Percentiles rank a stretch among this genome's conserved stretches.
These are phyloP conservation scores for Drosophila limbata DNA, from an alignment of 2,888 invertebrate species.

Conservation along the genomic window DNA sequence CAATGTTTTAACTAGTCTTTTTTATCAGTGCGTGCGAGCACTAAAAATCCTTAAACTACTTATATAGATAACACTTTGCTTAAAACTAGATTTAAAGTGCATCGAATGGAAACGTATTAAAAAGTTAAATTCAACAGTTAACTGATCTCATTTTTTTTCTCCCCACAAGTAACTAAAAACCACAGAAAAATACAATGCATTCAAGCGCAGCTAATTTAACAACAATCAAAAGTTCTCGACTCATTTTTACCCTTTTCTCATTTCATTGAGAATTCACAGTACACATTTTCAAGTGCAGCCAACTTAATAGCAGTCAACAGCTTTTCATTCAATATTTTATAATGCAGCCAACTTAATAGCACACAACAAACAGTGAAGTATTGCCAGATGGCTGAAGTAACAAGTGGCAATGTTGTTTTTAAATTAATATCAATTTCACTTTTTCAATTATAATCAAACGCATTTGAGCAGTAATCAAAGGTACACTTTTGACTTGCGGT, in stretches of 20 bases:
- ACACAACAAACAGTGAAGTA: not conserved
- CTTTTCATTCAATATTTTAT: not conserved
- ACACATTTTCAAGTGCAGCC: not conserved
- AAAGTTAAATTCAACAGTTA: not conserved
- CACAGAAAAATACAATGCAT: not conserved
- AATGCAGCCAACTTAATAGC: conserved; percentile 11
- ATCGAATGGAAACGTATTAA: not conserved
- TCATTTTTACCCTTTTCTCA: not conserved
- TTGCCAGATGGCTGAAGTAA: conserved; percentile 10
- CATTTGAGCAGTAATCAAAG: conserved; percentile 19
- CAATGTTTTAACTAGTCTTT: too few relatives aligned
- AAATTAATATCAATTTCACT: too few relatives aligned
- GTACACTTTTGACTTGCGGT: conserved; percentile 13
- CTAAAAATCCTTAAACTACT: too few relatives aligned
- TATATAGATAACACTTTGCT: too few relatives aligned
- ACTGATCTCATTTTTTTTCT: not conserved
- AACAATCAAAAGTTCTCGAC: not conserved
- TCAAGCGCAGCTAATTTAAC: not conserved
- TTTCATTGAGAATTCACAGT: not conserved
- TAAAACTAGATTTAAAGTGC: not conserved
- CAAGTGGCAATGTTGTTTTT: conserved; percentile 9
- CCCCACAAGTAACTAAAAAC: not conserved
- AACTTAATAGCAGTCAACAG: not conserved
- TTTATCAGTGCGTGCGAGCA: too few relatives aligned
- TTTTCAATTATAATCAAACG: conserved; percentile 33